phyloP scores from a whole-genome alignment of 2,113 vertebrate genomes.

The Penelope pileata region DNA sequence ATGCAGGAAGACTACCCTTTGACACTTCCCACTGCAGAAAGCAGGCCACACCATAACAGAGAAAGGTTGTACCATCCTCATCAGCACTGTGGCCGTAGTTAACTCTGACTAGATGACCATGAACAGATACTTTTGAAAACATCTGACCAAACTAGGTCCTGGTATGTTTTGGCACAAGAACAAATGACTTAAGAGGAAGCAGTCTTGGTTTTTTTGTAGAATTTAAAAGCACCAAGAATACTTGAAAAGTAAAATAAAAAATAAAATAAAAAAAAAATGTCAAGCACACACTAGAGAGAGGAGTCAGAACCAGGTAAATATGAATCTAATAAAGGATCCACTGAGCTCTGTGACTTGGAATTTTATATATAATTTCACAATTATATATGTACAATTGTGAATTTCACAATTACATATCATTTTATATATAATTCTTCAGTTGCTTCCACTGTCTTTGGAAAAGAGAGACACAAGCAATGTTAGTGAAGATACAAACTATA shows the following conservation, averaged over 20 bases:
- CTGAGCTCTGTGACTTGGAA: neutral
- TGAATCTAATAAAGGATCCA: fast-evolving
- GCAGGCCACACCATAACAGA: neutral
- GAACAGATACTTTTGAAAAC: neutral
- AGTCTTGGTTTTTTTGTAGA: neutral
- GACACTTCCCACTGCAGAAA: neutral
- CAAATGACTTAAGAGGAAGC: neutral
- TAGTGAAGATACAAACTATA: neutral
- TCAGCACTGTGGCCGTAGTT: neutral
- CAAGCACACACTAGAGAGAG: neutral
- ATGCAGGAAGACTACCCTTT: neutral
- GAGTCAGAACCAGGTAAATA: neutral
- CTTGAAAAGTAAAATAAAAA: neutral
- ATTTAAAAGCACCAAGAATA: neutral
- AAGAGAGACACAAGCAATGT: neutral
- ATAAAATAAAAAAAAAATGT: neutral
- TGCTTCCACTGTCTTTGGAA: neutral
- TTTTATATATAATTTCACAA: neutral
- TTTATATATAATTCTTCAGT: neutral
- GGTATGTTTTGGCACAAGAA: neutral
- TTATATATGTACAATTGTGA: too few species aligned
- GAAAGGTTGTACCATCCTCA: neutral
- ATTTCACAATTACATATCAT: too few species aligned
- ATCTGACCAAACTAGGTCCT: neutral
- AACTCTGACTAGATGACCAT: neutral